Evolutionary conservation across 2,797 vertebrate genomes (phyloP), one percentile per base, ranked within the genome.

Genomic region (Microctenopoma lineatum): DNA sequence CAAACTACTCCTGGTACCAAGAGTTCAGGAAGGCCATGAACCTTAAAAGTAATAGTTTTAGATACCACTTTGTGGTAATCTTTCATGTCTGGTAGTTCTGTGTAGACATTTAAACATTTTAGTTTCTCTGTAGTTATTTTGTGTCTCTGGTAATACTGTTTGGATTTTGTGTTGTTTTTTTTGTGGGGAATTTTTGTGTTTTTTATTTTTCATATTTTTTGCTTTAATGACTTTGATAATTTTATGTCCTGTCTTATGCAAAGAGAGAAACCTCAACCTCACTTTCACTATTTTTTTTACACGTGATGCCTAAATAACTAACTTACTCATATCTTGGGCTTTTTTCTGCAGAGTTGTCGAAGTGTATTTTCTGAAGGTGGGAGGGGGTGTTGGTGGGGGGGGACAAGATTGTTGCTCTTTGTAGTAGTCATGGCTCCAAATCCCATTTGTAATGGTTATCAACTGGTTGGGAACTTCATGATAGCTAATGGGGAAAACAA

Each of bases 401-500:
- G 45, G 34, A 51, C 50, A 67, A 70, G 79, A 59, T 67, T 59
- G 60, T 66, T 81, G 25, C 66, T 84, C 80, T 89, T 90, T 90
- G 88, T 90, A 91, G 86, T 90, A 82, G 89, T 88, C 80, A 87
- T 87, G 87, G 88, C 84, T 82, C 70, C 58, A 88, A 93, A 93
- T 92, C 89, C 87, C 74, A 90, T 93, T 92, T 88, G 90, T 90
- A 89, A 93, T 90, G 90, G 79, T 91, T 91, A 90, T 94, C 88
- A 92, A 70, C 85, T 32, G 81, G 83, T 85, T 71, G 68, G 87
- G 87, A 83, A 78, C 83, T 84, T 85, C 87, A 91, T 89, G 89
- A 88, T 91, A 92, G 88, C 91, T 91, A 90, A 89, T 92, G 88
- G 87, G 90, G 85, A 90, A 92, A 92, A 92, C 90, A 92, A 92